phyloP scores from a whole-genome alignment of 2,888 invertebrate genomes.

The Prionchulus punctatus region DNA sequence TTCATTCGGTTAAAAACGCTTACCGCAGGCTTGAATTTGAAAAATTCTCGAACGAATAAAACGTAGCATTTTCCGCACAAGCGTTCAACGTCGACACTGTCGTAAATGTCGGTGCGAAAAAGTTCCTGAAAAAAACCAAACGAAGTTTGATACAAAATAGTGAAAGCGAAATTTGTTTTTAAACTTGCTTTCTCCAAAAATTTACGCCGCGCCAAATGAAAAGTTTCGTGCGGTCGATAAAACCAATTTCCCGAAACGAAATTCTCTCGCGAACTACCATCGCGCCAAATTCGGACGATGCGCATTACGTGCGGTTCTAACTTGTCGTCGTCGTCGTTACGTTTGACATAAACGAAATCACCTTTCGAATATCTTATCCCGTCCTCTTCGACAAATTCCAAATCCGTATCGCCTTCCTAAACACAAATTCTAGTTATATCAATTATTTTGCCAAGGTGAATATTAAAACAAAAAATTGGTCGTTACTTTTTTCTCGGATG shows the following conservation, averaged over 20 bases:
- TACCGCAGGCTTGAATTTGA: conserved; percentile 62
- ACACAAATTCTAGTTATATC: background rate
- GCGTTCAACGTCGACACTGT: conserved; percentile 64
- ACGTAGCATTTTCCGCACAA: conserved; percentile 77
- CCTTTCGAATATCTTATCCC: conserved; percentile 61
- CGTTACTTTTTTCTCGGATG: conserved; percentile 4
- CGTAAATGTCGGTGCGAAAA: conserved; percentile 77
- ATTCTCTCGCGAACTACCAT: conserved; percentile 58
- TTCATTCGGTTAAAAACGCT: conserved; percentile 11
- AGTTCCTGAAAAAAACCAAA: conserved; percentile 48
- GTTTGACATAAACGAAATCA: conserved; percentile 70
- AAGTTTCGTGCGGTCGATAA: conserved; percentile 81
- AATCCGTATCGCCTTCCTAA: conserved; percentile 22
- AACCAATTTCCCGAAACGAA: conserved; percentile 65
- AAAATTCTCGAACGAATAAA: conserved; percentile 83
- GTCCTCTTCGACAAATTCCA: conserved; percentile 41
- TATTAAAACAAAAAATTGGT: background rate
- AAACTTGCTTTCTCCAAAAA: conserved; percentile 60
- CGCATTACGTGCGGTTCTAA: conserved; percentile 63
- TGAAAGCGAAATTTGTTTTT: background rate
- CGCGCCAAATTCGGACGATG: conserved; percentile 75
- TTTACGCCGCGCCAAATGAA: conserved; percentile 79
- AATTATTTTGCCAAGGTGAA: background rate
- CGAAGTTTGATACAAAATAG: background rate
- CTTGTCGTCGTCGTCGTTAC: conserved; percentile 33